Conservation (phyloP, 2,113 vertebrate genomes). For the Strix aluco region DNA sequence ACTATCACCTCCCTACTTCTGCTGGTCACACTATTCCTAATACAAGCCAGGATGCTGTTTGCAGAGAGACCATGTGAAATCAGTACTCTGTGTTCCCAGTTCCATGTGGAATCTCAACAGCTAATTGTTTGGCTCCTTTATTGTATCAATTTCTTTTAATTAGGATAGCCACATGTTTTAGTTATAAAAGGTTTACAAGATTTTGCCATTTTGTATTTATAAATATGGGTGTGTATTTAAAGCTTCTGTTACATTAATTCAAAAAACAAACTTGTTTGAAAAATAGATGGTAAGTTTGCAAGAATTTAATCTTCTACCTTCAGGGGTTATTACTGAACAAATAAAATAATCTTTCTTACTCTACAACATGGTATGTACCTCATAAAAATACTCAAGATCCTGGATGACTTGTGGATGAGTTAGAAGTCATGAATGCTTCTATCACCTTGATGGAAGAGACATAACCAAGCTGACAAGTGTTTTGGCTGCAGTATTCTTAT, state of each 20-base stretch:
- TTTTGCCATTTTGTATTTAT: not conserved
- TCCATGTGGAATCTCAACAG: not conserved
- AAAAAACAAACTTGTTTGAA: not conserved
- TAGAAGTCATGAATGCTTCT: not conserved
- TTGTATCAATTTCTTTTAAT: not conserved
- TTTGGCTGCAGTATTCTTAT: not conserved
- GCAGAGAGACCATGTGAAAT: not conserved
- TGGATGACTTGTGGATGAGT: not conserved
- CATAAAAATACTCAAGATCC: not conserved
- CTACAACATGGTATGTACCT: not conserved
- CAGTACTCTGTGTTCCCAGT: not conserved
- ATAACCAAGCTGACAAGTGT: not conserved
- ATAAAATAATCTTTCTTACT: not conserved
- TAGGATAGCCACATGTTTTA: not conserved
- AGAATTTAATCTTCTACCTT: not conserved
- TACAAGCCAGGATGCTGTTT: not conserved
- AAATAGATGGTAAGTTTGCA: not conserved
- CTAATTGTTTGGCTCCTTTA: not conserved
- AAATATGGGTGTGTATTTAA: not conserved
- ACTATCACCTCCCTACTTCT: too few relatives aligned
- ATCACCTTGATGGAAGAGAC: not conserved
- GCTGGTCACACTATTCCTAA: too few relatives aligned
- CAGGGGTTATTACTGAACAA: not conserved
- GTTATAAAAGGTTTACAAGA: not conserved
- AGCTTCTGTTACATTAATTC: not conserved